Conservation (phyloP, 2,797 vertebrate species). For the Falco rusticolus region DNA sequence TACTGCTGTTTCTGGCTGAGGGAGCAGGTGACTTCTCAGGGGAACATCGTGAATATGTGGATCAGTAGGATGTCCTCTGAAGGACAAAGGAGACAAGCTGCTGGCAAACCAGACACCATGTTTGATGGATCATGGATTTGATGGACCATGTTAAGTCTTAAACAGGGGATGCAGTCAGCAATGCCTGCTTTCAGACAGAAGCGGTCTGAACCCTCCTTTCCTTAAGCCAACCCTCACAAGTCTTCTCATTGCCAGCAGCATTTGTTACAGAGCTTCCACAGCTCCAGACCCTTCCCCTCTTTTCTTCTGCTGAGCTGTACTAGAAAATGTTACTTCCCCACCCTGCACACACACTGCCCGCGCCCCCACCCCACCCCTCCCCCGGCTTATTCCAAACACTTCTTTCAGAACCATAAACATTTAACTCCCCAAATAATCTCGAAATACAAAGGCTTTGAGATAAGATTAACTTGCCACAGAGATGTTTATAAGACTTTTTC, state of each 20-base stretch:
- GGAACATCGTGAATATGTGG: background rate
- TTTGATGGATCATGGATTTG: background rate
- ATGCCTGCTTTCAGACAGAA: background rate
- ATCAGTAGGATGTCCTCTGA: background rate
- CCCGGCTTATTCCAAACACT: background rate
- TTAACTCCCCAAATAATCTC: background rate
- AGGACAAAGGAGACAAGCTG: background rate
- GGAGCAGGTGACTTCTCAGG: background rate
- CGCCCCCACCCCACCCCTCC: rapidly evolving
- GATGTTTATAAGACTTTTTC: background rate
- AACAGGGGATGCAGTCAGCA: background rate
- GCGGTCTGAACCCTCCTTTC: background rate
- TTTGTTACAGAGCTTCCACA: background rate
- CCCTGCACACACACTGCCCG: too few species aligned
- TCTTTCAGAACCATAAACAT: background rate
- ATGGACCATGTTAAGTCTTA: background rate
- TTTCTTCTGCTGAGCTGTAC: background rate
- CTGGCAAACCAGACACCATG: background rate
- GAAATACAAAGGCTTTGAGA: slow-evolving; percentile 34
- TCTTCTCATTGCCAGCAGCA: background rate
- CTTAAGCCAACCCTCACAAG: background rate
- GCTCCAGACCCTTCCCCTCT: background rate
- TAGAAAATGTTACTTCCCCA: background rate
- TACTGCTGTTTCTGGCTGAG: background rate
- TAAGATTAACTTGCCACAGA: slow-evolving; percentile 32